Evolutionary conservation across 2,113 vertebrate species (phyloP).

Genomic region (Prionailurus viverrinus): DNA sequence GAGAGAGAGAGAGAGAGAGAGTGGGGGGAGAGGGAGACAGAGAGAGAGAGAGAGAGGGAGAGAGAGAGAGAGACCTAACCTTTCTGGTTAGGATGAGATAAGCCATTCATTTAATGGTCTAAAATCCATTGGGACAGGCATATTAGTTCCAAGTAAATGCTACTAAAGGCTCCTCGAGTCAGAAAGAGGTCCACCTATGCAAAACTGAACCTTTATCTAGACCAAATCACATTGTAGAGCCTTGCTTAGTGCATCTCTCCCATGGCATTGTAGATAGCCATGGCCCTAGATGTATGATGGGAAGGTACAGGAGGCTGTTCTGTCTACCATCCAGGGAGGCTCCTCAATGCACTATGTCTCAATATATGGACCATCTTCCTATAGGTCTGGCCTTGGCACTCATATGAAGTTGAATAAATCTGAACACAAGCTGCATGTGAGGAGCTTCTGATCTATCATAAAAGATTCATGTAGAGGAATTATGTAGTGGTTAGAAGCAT

Average conservation of each 20-base stretch:
- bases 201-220: neutral
- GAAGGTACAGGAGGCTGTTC: neutral
- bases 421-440: neutral
- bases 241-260: neutral
- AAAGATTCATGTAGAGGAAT: neutral
- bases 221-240: neutral
- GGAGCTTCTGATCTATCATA: neutral
- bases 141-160: neutral
- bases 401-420: neutral
- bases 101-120: neutral
- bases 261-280: neutral
- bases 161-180: neutral
- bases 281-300: neutral
- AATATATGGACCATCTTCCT: neutral
- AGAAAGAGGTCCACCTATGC: neutral
- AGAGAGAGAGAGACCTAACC: neutral
- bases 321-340: neutral
- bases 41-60: neutral
- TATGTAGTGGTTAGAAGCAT: neutral
- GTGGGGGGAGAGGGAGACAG: neutral
- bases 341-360: neutral
- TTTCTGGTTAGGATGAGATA: constrained; percentile 17
- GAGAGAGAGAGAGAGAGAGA: neutral
- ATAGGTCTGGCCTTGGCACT: neutral
- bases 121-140: neutral